Base-by-base conservation (phyloP, 2,113 vertebrate genomes). In the Atlantisia rogersi region DNA sequence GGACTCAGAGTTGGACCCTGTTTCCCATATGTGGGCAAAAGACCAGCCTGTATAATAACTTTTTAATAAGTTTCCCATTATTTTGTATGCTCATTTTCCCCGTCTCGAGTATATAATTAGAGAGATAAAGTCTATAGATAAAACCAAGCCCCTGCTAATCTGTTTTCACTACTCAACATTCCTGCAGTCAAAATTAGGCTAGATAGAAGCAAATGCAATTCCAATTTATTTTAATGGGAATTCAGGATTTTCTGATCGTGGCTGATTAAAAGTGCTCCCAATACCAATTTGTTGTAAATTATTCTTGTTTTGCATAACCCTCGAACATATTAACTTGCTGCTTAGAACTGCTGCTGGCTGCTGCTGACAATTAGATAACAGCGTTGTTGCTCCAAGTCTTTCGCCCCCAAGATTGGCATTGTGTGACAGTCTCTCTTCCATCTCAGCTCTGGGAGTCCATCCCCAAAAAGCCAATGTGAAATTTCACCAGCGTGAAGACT, bases 181-280 rank as follows among this genome's bases (percentile, higher is more conserved):
- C 16, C 15, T 92, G 50, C 70, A 90, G 71, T 37, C 55, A 69
- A 69, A 88, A 76, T 74, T 63, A 62, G 40, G 24, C 42, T 64
- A 42, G 1, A 9, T 39, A 60, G 62, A 56, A 80, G 63, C 29
- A 77, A 92, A 88, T 74, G 50, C 31, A 95, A 20, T 69, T 90
- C 63, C 79, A 62, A 40, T 88, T 93, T 88, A 65, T 73, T 97
- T 95, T 92, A 95, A 92, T 70, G 40, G 76, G 28, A 77, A 93
- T 65, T 69, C 35, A 77, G 75, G 71, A 62, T 80, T 94, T 94
- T 94, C 73, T 69, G 62, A 88, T 96, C 0, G 0, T 37, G 25
- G 31, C 50, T 92, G 75, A 94, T 92, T 93, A 88, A 42, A 90
- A 65, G 40, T 53, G 50, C n/a, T 83, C 15, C 70, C 17, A 40